Base-by-base conservation (phyloP, 2,888 invertebrate genomes). In the Drosophila melanosoma region DNA sequence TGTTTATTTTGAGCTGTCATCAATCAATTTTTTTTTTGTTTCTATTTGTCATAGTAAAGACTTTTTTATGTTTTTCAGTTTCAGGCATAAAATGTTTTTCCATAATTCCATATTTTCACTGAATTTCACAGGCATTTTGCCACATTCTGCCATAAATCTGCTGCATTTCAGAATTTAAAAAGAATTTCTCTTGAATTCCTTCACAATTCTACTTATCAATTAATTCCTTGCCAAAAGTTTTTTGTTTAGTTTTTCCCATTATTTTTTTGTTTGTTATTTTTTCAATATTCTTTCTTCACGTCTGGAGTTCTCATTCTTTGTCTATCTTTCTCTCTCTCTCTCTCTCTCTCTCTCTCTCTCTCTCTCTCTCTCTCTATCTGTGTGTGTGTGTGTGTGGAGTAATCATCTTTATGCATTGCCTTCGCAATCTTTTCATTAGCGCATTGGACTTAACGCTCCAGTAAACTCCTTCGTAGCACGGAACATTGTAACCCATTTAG, bases 401-500 rank as follows among this genome's bases (percentile, higher is more conserved):
- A 77, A 79, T 78, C 60, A 64, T 74, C 62, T 56, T 63, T 42
- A 49, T 35, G 23, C 64, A 42, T 58, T 79, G 59, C 72, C 38
- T 67, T 64, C 63, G 40, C 73, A 75, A 83, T 79, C 85, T 77
- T 82, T 82, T 83, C 88, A 82, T 85, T 85, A 85, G 83, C 70
- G 59, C 69, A 74, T 74, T 77, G 68, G 68, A 69, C 71, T 85
- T 85, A 64, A 83, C 83, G 82, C 87, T 84, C 66, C 85, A 87
- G 82, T 83, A 68, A 76, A 73, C 83, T 78, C 58, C 69, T 78
- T 52, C 65, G 74, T 62, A 71, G 45, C 53, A 73, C 70, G 67
- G 23, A 8, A 45, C 77, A 87, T 82, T 74, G 52, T 85, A 84
- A 78, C 83, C 83, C 83, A 84, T 87, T 83, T 84, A 76, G 73